phyloP scores from a whole-genome alignment of 2,797 vertebrate genomes.

The Pangasius krempfi region DNA sequence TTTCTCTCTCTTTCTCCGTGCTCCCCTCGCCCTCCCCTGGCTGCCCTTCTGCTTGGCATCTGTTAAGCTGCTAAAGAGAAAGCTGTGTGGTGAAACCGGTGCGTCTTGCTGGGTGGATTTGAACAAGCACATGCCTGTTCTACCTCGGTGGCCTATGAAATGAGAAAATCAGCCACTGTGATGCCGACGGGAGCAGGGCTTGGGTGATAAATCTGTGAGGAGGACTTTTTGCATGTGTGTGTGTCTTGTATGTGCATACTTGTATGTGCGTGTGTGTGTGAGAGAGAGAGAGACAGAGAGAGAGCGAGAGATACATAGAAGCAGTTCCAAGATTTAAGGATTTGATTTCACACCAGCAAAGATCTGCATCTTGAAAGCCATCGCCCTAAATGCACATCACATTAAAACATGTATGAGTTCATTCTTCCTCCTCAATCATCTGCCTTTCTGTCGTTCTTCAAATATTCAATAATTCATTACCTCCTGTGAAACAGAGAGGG shows the following conservation, averaged over 20 bases:
- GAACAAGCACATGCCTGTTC: constrained; percentile 86
- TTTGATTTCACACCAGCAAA: constrained; percentile 65
- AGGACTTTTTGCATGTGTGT: constrained; percentile 73
- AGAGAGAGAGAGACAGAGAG: neutral
- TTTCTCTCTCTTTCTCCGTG: constrained; percentile 65
- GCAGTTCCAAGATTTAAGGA: constrained; percentile 60
- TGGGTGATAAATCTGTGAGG: constrained; percentile 83
- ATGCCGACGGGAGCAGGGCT: constrained; percentile 74
- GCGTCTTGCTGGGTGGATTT: constrained; percentile 83
- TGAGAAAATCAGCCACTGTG: constrained; percentile 88
- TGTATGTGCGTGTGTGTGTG: constrained; percentile 46
- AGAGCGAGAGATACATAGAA: constrained; percentile 29
- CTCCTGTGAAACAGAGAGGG: constrained; percentile 46
- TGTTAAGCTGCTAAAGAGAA: constrained; percentile 70
- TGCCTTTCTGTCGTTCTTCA: constrained; percentile 54
- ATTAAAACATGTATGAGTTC: constrained; percentile 80
- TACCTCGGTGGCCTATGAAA: constrained; percentile 89
- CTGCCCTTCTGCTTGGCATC: constrained; percentile 65
- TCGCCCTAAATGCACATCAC: constrained; percentile 75
- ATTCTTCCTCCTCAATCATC: constrained; percentile 69
- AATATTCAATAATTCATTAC: constrained; percentile 61
- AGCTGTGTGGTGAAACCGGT: constrained; percentile 68
- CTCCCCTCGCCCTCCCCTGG: constrained; percentile 50
- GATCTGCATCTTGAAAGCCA: constrained; percentile 62
- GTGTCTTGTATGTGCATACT: constrained; percentile 55